Evolutionary conservation across 2,797 vertebrate species (phyloP), one percentile per base, ranked within the genome.

Genomic region (Argentina silus): DNA sequence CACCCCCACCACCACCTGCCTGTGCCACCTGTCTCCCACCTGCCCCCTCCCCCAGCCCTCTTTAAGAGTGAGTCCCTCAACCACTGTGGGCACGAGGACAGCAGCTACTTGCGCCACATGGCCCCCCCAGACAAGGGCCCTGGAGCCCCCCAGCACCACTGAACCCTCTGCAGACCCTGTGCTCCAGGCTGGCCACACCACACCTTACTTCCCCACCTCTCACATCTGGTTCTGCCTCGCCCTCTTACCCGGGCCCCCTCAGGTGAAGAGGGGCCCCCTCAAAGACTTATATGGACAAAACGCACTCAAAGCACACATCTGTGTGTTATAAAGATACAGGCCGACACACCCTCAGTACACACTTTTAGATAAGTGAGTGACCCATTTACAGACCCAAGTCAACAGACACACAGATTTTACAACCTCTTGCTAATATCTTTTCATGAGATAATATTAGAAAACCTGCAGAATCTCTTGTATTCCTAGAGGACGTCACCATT

Each of bases 11-110:
- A 95, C 81, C 96, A 96, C 82, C 92, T 97, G 17, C 88, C 95
- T 0, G 94, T 96, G 8, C 95, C 95, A 0, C 94, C 96, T 0
- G 95, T 95, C 66, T 90, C 96, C 2, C 96, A 97, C 78, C 91
- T 98, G 4, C 97, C 97, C 4, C 96, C 96, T 3, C 96, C 97
- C 1, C 97, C 97, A 0, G 96, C 97, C 48, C 96, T 98, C 67
- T 98, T 98, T 78, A 98, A 98, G 92, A 98, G 96, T 1, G 97
- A 98, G 95, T 95, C 96, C 44, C 91, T 97, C 78, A 98, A 97
- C 83, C 97, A 98, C 88, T 94, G 97, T 63, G 95, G 96, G 79
- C 97, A 96, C 36, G 94, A 95, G 55, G 97, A 98, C 87, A 93
- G 70, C 87, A 90, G 75, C 84, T 98, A 97, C 78, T 93, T 98